Evolutionary conservation across 2,113 vertebrate species (phyloP).

Genomic region (Pseudonaja textilis): DNA sequence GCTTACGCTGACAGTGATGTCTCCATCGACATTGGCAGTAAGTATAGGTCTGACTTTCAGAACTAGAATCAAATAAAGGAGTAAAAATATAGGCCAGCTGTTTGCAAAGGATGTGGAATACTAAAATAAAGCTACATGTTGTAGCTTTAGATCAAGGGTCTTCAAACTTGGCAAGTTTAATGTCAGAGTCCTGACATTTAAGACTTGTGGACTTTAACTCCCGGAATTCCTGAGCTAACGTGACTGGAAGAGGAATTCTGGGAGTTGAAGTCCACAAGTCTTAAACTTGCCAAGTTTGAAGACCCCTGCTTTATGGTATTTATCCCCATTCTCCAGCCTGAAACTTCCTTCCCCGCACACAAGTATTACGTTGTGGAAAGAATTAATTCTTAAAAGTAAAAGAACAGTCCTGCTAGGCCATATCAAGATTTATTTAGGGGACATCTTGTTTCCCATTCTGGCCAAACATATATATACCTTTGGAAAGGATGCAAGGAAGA

Average conservation of each 20-base stretch:
- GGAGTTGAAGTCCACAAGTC: too few relatives aligned
- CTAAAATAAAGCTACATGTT: neutral
- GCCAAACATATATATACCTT: neutral
- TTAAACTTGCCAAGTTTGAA: too few relatives aligned
- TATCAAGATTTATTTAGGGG: neutral
- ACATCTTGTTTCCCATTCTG: neutral
- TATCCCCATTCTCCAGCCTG: neutral
- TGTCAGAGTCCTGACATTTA: too few relatives aligned
- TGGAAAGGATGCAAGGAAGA: neutral
- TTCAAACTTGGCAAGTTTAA: too few relatives aligned
- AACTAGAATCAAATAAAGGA: neutral
- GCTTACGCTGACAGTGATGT: slow-evolving; percentile 33
- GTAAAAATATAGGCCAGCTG: neutral
- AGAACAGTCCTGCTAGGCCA: neutral
- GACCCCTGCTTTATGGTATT: neutral
- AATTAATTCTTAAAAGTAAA: neutral
- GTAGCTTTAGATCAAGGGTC: too few relatives aligned
- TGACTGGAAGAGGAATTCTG: too few relatives aligned
- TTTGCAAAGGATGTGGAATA: slow-evolving; percentile 8
- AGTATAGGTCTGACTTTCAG: slow-evolving; percentile 39
- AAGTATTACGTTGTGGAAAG: neutral
- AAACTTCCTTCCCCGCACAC: neutral
- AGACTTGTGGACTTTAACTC: too few relatives aligned
- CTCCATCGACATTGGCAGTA: slow-evolving; percentile 53
- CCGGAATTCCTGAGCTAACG: too few relatives aligned